Evolutionary conservation across 2,797 vertebrate genomes (phyloP).

Genomic region (Acanthurus tractus): DNA sequence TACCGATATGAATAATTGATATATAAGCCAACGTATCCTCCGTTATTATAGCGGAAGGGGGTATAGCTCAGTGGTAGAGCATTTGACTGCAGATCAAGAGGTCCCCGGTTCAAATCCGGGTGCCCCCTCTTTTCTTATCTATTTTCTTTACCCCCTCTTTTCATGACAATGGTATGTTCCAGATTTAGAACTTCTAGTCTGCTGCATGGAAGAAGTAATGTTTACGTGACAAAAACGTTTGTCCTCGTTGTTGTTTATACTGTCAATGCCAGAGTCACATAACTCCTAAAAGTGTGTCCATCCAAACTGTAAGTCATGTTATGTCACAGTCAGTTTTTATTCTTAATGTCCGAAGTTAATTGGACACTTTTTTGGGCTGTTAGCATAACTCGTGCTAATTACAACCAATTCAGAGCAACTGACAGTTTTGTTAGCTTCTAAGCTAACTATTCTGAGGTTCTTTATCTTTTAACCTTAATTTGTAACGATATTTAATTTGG

Average conservation of each 20-base stretch:
- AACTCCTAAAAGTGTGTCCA: fast-evolving
- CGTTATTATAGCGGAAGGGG: no score
- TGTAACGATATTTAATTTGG: neutral
- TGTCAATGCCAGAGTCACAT: fast-evolving
- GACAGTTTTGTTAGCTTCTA: neutral
- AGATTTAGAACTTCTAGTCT: neutral
- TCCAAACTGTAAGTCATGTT: slow-evolving; percentile 22
- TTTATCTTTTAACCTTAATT: no score
- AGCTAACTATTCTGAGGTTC: neutral
- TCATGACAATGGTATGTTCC: slow-evolving; percentile 32
- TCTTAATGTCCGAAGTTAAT: neutral
- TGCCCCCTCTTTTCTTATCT: slow-evolving; percentile 76
- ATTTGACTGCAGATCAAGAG: slow-evolving; percentile 86
- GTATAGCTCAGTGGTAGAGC: slow-evolving; percentile 86
- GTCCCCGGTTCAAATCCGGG: slow-evolving; percentile 85
- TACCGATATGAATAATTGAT: no score
- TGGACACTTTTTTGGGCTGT: neutral
- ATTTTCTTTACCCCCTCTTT: slow-evolving; percentile 80
- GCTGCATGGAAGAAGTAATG: fast-evolving
- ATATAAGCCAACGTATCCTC: no score
- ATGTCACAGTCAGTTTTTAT: neutral
- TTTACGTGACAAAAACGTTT: neutral
- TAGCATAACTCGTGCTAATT: neutral
- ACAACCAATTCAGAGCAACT: neutral
- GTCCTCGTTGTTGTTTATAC: no score